Conservation (phyloP, 2,888 invertebrate genomes). For the Spicauda simplicius region DNA sequence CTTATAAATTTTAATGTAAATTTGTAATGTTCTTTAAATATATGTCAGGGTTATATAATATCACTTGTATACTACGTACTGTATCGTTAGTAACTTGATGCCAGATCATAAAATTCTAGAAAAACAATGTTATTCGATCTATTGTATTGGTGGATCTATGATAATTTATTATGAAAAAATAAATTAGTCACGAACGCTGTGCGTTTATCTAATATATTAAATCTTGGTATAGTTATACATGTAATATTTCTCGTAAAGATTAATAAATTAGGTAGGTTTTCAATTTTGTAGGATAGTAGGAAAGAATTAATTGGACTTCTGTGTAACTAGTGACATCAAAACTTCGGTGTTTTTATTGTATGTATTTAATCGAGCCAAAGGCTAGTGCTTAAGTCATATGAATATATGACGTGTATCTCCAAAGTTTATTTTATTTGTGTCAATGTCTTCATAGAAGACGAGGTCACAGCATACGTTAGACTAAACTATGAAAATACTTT, state of each 20-base stretch:
- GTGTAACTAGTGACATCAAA: constrained; percentile 6
- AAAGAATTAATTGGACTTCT: constrained; percentile 3
- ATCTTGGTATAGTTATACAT: constrained; percentile 1
- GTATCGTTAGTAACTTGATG: not conserved
- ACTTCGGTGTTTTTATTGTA: not conserved
- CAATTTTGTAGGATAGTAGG: constrained; percentile 27
- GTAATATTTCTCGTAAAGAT: not conserved
- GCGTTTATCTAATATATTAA: constrained; percentile 21
- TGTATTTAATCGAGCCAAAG: constrained; percentile 29
- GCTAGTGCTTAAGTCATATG: constrained; percentile 31
- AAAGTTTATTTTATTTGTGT: constrained; percentile 27
- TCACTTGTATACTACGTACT: constrained; percentile 22
- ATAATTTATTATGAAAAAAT: constrained; percentile 4
- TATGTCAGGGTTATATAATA: constrained; percentile 31
- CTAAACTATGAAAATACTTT: not conserved
- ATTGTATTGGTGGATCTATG: constrained; percentile 27
- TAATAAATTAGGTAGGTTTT: constrained; percentile 19
- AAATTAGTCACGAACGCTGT: constrained; percentile 26
- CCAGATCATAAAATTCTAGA: constrained; percentile 2
- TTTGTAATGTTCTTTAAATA: constrained; percentile 13
- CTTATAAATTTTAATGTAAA: not conserved
- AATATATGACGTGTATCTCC: constrained; percentile 12
- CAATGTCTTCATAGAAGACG: constrained; percentile 19
- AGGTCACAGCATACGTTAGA: not conserved
- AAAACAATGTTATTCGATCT: constrained; percentile 8